These are phyloP conservation scores for Tachuris rubrigastra DNA, from an alignment of 2,113 vertebrate genomes.

Conservation along the genomic window DNA sequence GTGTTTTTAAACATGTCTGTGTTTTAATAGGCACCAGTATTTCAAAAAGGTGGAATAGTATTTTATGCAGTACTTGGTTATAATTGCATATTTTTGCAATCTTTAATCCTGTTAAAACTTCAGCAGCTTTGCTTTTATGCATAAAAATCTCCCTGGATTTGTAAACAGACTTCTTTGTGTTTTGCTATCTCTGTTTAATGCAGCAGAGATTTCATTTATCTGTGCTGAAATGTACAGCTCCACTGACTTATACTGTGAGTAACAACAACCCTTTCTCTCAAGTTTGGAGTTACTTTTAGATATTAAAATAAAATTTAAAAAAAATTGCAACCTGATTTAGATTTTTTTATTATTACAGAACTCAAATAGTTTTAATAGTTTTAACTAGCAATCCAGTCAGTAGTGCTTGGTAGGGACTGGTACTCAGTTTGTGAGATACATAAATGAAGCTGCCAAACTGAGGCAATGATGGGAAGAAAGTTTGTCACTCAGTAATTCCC, in stretches of 20 bases:
- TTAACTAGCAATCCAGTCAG: not conserved
- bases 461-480: not conserved
- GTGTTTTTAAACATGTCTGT: not conserved
- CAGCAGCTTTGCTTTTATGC: not conserved
- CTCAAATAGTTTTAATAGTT: not conserved
- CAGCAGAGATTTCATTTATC: slow-evolving; percentile 12
- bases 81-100: not conserved
- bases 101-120: slow-evolving; percentile 27
- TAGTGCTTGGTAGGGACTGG: not conserved
- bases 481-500: not conserved
- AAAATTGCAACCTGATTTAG: not conserved
- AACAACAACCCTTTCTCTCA: not conserved
- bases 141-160: not conserved
- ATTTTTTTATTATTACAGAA: not conserved
- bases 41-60: not conserved
- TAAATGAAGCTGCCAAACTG: not conserved
- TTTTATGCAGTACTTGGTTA: not conserved
- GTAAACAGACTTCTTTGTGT: not conserved
- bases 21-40: not conserved
- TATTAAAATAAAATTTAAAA: not conserved
- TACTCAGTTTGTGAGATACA: not conserved
- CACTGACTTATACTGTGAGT: not conserved
- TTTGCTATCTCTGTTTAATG: not conserved
- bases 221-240: not conserved
- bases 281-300: not conserved